Conservation (phyloP, 2,888 invertebrate genomes). For the Branchinecta sandiegonensis region DNA sequence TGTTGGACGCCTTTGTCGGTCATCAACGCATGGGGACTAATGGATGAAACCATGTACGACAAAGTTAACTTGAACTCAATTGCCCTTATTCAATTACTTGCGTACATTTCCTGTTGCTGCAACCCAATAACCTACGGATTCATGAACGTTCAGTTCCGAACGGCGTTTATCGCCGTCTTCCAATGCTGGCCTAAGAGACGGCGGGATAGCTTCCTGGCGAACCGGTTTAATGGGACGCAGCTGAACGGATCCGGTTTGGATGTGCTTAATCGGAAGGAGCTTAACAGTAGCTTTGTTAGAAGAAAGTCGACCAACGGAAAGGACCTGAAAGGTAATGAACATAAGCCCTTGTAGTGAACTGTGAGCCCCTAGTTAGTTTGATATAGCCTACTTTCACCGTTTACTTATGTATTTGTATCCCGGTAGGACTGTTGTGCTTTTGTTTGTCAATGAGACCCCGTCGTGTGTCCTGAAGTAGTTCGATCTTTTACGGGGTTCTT, state of each 20-base stretch:
- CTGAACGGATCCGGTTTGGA: neutral
- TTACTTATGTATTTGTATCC: no score
- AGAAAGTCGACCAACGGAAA: neutral
- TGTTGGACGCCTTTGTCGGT: conserved; percentile 53
- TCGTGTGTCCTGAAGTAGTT: no score
- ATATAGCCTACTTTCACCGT: no score
- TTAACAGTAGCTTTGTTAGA: neutral
- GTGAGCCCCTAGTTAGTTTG: no score
- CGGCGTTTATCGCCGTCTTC: conserved; percentile 45
- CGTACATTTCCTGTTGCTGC: conserved; percentile 47
- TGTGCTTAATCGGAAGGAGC: neutral
- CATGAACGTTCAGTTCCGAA: conserved; percentile 50
- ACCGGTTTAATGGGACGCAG: neutral
- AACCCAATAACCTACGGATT: conserved; percentile 56
- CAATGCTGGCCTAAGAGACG: conserved; percentile 35
- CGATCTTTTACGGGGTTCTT: no score
- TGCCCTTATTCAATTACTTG: conserved; percentile 43
- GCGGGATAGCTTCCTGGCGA: neutral
- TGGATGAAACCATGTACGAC: conserved; percentile 39
- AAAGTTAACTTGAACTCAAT: conserved; percentile 40
- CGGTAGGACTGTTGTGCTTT: no score
- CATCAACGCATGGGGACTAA: conserved; percentile 43
- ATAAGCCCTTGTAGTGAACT: no score
- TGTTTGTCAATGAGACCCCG: no score
- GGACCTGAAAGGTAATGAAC: neutral